A percentile compares a stretch with the other conserved stretches of the same genome.
Conservation (phyloP, 2,888 invertebrate genomes). For the Cheilosia impressa region DNA sequence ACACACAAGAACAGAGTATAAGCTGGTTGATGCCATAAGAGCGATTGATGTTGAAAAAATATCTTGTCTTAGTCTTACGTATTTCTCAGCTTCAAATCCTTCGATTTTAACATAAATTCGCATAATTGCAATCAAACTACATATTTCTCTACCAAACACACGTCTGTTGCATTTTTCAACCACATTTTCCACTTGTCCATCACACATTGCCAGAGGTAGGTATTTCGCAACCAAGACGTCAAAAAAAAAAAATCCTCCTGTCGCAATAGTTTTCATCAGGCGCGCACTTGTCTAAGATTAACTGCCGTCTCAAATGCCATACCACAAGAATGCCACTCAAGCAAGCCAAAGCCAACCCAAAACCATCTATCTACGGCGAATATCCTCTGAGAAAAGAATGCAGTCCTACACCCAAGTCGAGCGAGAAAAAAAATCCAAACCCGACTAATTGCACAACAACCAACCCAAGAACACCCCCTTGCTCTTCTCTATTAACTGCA, state of each 20-base stretch:
- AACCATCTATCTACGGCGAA: slow-evolving; percentile 32
- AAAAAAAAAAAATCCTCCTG: slow-evolving; percentile 28
- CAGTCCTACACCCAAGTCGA: slow-evolving; percentile 61
- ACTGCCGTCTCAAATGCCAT: slow-evolving; percentile 47
- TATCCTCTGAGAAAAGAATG: slow-evolving; percentile 69
- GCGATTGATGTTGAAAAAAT: too few relatives aligned
- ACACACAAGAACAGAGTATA: too few relatives aligned
- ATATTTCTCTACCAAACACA: not conserved
- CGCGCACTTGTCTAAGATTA: slow-evolving; percentile 39
- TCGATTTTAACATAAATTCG: not conserved
- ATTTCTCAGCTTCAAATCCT: too few relatives aligned
- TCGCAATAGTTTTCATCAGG: slow-evolving; percentile 54
- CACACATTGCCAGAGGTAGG: not conserved
- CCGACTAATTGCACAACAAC: slow-evolving; percentile 68
- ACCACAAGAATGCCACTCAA: slow-evolving; percentile 61
- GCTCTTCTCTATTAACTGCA: slow-evolving; percentile 29
- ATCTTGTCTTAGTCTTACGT: too few relatives aligned
- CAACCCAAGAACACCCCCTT: slow-evolving; percentile 2
- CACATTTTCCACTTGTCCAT: slow-evolving; percentile 18
- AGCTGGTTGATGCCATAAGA: too few relatives aligned
- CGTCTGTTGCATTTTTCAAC: not conserved
- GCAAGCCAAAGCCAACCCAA: slow-evolving; percentile 30
- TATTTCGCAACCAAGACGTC: slow-evolving; percentile 6
- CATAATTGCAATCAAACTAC: not conserved
- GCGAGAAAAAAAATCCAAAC: slow-evolving; percentile 45